Percentiles rank a stretch among this genome's conserved stretches.
phyloP scores from a whole-genome alignment of 2,797 vertebrate genomes.

The Neostethus bicornis region DNA sequence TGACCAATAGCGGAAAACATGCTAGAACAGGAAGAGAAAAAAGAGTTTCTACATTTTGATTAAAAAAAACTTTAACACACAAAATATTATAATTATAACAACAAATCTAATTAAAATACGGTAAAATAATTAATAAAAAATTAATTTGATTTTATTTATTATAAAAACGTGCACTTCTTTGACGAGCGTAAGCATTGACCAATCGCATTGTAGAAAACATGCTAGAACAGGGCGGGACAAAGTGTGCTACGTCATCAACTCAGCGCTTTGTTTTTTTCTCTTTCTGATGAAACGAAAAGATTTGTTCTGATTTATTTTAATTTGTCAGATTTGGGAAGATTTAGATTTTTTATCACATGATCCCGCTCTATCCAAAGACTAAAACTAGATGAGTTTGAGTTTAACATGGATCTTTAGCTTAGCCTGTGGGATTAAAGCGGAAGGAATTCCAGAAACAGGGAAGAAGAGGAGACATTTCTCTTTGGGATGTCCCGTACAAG shows the following conservation, averaged over 20 bases:
- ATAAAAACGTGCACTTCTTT: conserved; percentile 28
- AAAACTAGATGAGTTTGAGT: background rate
- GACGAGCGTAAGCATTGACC: conserved; percentile 44
- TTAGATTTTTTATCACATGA: background rate
- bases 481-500: conserved; percentile 59
- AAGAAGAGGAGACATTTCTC: conserved; percentile 54
- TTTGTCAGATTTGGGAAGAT: background rate
- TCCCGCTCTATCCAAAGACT: background rate
- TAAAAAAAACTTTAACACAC: too few species aligned
- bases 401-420: conserved; percentile 1
- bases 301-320: background rate
- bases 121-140: too few species aligned
- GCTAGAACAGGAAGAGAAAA: too few species aligned
- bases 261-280: conserved; percentile 78
- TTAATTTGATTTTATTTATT: too few species aligned
- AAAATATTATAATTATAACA: too few species aligned
- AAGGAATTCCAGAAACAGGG: conserved; percentile 70
- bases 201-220: conserved; percentile 64
- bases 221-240: conserved; percentile 55
- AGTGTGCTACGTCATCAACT: conserved; percentile 64
- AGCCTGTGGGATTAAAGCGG: conserved; percentile 54
- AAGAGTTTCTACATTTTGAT: too few species aligned
- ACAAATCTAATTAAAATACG: too few species aligned
- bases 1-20: too few species aligned
- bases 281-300: conserved; percentile 37